Conservation (phyloP, 2,113 vertebrate genomes). For the Gavialis gangeticus region DNA sequence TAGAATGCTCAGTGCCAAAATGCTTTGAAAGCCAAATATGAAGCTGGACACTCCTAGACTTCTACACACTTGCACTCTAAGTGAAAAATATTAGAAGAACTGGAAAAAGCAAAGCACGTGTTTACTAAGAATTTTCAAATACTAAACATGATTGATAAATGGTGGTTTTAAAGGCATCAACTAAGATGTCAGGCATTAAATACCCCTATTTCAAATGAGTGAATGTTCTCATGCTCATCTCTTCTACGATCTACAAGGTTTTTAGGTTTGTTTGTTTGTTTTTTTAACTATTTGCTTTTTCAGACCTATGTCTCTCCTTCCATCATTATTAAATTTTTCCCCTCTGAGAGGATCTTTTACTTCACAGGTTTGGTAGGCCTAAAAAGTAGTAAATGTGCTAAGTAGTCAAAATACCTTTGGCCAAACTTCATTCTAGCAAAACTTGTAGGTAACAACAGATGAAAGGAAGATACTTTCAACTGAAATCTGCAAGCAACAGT, state of each 20-base stretch:
- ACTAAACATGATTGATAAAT: neutral
- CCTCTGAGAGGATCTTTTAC: neutral
- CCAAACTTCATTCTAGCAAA: neutral
- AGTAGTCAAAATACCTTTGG: neutral
- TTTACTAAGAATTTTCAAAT: neutral
- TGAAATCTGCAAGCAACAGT: neutral
- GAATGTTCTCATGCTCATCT: neutral
- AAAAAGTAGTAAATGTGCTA: neutral
- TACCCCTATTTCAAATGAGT: neutral
- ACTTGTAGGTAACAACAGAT: neutral
- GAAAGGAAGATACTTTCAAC: neutral
- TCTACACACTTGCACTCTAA: neutral
- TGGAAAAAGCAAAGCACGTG: accelerated
- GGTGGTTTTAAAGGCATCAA: neutral
- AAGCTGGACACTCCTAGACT: neutral
- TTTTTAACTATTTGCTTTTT: neutral
- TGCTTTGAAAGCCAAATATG: neutral
- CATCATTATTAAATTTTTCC: neutral
- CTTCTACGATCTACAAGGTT: too few relatives aligned
- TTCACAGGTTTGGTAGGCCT: accelerated
- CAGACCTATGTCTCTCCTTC: neutral
- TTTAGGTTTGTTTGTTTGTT: too few relatives aligned
- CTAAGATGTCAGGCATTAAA: neutral
- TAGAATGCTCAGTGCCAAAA: neutral
- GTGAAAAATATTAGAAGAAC: neutral